Percentiles rank a stretch among this genome's conserved stretches.
phyloP scores from a whole-genome alignment of 2,113 vertebrate species.

The Megaptera novaeangliae region DNA sequence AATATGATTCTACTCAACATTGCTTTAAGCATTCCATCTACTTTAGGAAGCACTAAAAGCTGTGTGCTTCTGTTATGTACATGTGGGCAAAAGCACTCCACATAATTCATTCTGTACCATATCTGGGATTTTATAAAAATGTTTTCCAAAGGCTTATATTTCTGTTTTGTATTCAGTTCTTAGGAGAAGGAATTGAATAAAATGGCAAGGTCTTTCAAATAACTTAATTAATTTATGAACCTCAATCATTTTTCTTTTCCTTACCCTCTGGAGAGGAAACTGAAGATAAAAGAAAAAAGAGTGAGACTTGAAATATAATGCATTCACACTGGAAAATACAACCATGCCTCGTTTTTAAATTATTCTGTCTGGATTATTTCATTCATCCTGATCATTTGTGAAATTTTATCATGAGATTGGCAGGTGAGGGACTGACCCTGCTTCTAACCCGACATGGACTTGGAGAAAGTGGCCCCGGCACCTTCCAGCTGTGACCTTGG shows the following conservation, averaged over 20 bases:
- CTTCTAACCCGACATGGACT: background rate
- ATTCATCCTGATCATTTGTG: constrained; percentile 37
- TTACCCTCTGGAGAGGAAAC: background rate
- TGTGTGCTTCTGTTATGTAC: background rate
- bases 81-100: background rate
- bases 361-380: constrained; percentile 28
- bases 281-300: background rate
- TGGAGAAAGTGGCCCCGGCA: constrained; percentile 52
- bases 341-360: background rate
- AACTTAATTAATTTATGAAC: background rate
- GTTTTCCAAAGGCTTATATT: background rate
- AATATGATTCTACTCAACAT: background rate
- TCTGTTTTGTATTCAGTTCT: background rate
- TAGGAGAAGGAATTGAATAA: background rate
- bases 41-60: background rate
- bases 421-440: constrained; percentile 45
- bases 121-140: background rate
- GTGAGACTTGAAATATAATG: background rate
- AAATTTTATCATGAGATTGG: constrained; percentile 38
- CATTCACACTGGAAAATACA: background rate
- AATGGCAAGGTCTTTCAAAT: background rate
- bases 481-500: constrained; percentile 80
- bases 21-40: background rate
- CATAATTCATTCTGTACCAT: background rate
- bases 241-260: background rate